These are phyloP conservation scores for Alouatta palliata DNA, from an alignment of 2,113 vertebrate species.

Conservation along the genomic window DNA sequence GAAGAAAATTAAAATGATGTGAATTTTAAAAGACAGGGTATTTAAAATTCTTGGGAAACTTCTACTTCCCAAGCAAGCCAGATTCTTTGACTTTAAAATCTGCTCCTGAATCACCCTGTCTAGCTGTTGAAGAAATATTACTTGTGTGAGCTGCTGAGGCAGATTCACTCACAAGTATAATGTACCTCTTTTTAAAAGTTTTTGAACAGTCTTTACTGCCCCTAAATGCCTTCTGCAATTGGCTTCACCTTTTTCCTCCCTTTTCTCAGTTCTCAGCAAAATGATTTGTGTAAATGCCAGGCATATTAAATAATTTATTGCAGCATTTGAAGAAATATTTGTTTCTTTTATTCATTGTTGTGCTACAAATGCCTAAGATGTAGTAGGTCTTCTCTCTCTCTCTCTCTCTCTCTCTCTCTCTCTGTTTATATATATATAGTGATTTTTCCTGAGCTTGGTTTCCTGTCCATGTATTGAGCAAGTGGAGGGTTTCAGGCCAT, in stretches of 20 bases:
- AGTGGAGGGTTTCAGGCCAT: background rate
- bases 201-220: background rate
- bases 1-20: constrained; percentile 18
- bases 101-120: background rate
- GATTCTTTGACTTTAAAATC: constrained; percentile 6
- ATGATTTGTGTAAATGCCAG: background rate
- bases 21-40: background rate
- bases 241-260: background rate
- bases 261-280: background rate
- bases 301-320: background rate
- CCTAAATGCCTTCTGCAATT: background rate
- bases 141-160: constrained; percentile 14
- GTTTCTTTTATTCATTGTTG: background rate
- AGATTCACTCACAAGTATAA: background rate
- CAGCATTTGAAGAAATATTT: background rate
- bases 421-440: background rate
- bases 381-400: background rate
- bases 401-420: background rate
- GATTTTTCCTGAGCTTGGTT: background rate
- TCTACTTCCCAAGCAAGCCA: background rate
- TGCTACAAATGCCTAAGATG: background rate
- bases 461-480: background rate
- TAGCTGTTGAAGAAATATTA: background rate
- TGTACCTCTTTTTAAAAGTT: background rate
- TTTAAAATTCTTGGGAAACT: constrained; percentile 29